Evolutionary conservation across 2,797 vertebrate species (phyloP).

Genomic region (Cyclopterus lumpus): DNA sequence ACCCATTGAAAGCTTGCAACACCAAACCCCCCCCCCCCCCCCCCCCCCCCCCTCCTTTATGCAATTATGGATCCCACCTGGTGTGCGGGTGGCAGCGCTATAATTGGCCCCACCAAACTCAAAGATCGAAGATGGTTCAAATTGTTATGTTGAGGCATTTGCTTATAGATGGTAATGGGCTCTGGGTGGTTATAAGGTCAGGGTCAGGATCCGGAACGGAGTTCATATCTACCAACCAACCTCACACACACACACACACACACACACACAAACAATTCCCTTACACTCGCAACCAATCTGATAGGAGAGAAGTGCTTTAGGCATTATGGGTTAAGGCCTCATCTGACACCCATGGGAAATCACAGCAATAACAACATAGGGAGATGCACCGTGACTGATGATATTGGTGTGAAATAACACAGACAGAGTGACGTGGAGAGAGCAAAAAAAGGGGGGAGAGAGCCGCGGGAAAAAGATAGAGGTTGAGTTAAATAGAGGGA

Average conservation of each 20-base stretch:
- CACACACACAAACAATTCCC: constrained; percentile 53
- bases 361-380: constrained; percentile 74
- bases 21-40: constrained; percentile 1
- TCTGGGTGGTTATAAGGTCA: constrained; percentile 60
- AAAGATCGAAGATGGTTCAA: constrained; percentile 44
- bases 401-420: constrained; percentile 73
- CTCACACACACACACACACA: constrained; percentile 25
- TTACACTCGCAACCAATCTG: constrained; percentile 66
- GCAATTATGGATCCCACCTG: constrained; percentile 46
- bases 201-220: constrained; percentile 49
- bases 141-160: constrained; percentile 54
- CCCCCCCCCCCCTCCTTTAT: constrained; percentile 5
- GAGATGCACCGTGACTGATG: constrained; percentile 80
- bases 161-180: constrained; percentile 57
- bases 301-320: constrained; percentile 68
- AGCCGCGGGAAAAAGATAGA: constrained; percentile 32
- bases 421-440: constrained; percentile 30
- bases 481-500: constrained; percentile 62
- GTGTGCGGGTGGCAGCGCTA: constrained; percentile 1
- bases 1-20: constrained; percentile 40
- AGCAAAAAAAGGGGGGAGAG: constrained; percentile 15
- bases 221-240: constrained; percentile 43
- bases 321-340: constrained; percentile 77
- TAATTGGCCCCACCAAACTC: constrained; percentile 52
- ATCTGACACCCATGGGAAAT: constrained; percentile 77